Evolutionary conservation across 2,113 vertebrate genomes (phyloP).

Genomic region (Prolemur simus): DNA sequence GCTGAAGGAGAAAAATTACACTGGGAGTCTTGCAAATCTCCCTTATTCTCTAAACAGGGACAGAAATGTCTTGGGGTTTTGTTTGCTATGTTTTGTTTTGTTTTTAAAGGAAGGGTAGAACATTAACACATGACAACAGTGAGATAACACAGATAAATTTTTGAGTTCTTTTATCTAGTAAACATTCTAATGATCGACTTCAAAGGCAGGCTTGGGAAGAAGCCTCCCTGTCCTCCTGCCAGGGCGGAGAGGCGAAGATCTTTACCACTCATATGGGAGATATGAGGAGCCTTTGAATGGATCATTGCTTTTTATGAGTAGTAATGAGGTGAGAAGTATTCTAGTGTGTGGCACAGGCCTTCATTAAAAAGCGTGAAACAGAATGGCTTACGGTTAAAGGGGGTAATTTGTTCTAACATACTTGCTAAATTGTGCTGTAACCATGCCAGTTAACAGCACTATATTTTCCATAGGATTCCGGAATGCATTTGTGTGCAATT

Average conservation of each 20-base stretch:
- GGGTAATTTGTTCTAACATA: slow-evolving; percentile 90
- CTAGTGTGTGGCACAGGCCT: slow-evolving; percentile 90
- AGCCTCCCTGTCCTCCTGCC: slow-evolving; percentile 76
- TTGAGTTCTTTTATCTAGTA: slow-evolving; percentile 88
- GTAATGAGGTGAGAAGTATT: slow-evolving; percentile 95
- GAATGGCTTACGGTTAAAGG: slow-evolving; percentile 88
- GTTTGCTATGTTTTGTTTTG: slow-evolving; percentile 59
- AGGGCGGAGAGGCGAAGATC: slow-evolving; percentile 76
- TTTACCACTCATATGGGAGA: slow-evolving; percentile 87
- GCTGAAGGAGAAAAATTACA: slow-evolving; percentile 53
- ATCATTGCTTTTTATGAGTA: slow-evolving; percentile 92
- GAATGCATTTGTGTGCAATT: slow-evolving; percentile 81
- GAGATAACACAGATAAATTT: slow-evolving; percentile 87
- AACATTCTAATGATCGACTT: slow-evolving; percentile 88
- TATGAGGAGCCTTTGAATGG: slow-evolving; percentile 88
- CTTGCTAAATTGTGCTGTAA: slow-evolving; percentile 88
- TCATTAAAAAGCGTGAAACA: slow-evolving; percentile 90
- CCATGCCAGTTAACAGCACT: slow-evolving; percentile 83
- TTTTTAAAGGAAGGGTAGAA: slow-evolving; percentile 73
- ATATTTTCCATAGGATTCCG: slow-evolving; percentile 83
- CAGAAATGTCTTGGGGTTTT: slow-evolving; percentile 50
- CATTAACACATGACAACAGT: slow-evolving; percentile 80
- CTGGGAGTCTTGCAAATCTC: slow-evolving; percentile 53
- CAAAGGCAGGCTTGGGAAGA: slow-evolving; percentile 84
- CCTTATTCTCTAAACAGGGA: slow-evolving; percentile 68